Evolutionary conservation across 2,888 invertebrate species (phyloP).

Genomic region (Campoletis raptor): DNA sequence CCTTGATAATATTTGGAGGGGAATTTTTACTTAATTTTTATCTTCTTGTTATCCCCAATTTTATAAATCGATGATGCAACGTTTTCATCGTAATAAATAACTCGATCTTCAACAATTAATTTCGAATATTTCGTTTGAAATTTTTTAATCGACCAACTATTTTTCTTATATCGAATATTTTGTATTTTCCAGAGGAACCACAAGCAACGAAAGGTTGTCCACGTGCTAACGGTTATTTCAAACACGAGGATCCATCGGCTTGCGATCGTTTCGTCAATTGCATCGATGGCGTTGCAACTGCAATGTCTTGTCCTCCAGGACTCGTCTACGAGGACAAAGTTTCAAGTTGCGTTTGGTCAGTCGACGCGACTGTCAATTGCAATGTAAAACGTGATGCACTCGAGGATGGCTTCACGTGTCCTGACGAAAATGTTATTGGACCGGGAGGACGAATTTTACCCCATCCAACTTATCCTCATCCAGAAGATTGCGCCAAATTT

Average conservation of each 20-base stretch:
- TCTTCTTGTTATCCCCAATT: background rate
- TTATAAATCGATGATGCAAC: background rate
- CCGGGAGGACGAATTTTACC: constrained; percentile 90
- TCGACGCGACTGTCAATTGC: constrained; percentile 87
- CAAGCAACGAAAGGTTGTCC: constrained; percentile 91
- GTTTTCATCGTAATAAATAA: constrained; percentile 10
- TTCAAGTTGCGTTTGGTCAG: constrained; percentile 92
- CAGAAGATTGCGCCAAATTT: constrained; percentile 93
- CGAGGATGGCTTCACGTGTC: constrained; percentile 92
- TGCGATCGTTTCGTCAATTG: constrained; percentile 93
- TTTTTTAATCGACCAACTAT: constrained; percentile 16
- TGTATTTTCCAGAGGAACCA: constrained; percentile 88
- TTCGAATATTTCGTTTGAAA: constrained; percentile 38
- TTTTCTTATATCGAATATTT: constrained; percentile 11
- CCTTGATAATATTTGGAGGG: background rate
- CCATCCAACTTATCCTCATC: constrained; percentile 92
- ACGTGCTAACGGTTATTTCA: constrained; percentile 92
- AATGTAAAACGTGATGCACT: constrained; percentile 87
- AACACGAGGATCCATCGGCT: constrained; percentile 90
- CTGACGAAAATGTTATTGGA: constrained; percentile 89
- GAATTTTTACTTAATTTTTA: too few relatives aligned
- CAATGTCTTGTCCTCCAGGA: constrained; percentile 89
- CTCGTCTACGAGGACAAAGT: constrained; percentile 91
- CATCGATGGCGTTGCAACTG: constrained; percentile 90
- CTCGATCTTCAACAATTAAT: constrained; percentile 29